Evolutionary conservation across 2,888 invertebrate species (phyloP), one percentile per base, ranked within the genome.

Genomic region (Ennomos quercinarius): DNA sequence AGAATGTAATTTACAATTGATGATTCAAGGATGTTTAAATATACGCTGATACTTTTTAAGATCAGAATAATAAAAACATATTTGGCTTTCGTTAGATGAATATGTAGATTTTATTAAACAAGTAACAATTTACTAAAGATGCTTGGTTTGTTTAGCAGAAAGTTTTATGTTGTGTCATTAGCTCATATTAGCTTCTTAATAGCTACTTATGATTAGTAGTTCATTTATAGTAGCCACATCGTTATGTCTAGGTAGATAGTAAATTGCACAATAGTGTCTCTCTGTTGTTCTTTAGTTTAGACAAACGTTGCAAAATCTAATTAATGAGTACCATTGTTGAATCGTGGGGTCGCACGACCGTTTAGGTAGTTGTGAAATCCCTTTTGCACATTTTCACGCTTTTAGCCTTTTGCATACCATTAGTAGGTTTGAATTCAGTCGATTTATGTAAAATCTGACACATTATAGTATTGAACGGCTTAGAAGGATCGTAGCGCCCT

Each of bases 251-350:
- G 56, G 58, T 46, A 56, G 47, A 57, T 57, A 52, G 17, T 41
- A 13, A 9, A 54, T 65, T 65, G 41, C 57, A 62, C 57, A 67
- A 63, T 50, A 46, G 40, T 59, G 41, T 64, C 57, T 54, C n/a
- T n/a, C 48, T 49, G 54, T 60, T 55, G 51, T 60, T 62, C 37
- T 56, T 67, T 60, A 55, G 59, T 49, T 63, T 41, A 59, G 52
- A 57, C 52, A 57, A 61, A 45, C 42, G 49, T 68, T 63, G 49
- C 60, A 52, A 59, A 64, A 66, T 42, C 45, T 64, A 63, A 68
- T 68, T 66, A 68, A 68, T 64, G 64, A 63, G 64, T 56, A 46
- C 64, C 43, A 66, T 68, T 68, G 68, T 68, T 64, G 45, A 62
- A 52, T 61, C 34, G 48, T 52, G 59, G 59, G 63, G 60, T 63